A percentile compares a stretch with the other conserved stretches of the same genome.
These are phyloP conservation scores for Phrynosoma blainvillii DNA, from an alignment of 2,113 vertebrate genomes.

Conservation along the genomic window DNA sequence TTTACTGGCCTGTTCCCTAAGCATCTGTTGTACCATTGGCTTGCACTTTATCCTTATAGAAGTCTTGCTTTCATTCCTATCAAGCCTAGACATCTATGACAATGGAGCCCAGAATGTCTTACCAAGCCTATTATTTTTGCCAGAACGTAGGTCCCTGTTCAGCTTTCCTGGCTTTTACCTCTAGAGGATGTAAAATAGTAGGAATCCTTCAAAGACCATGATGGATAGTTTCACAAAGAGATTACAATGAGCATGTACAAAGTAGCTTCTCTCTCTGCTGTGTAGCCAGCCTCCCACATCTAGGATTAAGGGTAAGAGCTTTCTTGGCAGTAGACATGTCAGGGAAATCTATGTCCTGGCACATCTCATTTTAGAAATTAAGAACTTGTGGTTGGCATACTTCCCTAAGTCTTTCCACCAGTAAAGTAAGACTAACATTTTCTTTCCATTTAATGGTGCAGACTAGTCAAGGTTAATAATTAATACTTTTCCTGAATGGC, in stretches of 20 bases:
- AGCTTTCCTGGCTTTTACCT: neutral
- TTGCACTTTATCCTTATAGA: neutral
- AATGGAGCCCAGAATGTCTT: neutral
- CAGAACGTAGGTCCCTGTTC: neutral
- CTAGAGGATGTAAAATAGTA: conserved; percentile 11
- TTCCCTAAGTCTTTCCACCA: neutral
- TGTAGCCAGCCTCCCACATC: neutral
- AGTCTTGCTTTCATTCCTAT: neutral
- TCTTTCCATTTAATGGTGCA: neutral
- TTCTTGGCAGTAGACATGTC: conserved; percentile 7
- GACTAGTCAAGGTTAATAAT: neutral
- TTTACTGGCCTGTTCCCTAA: neutral
- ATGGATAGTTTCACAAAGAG: neutral
- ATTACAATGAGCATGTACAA: conserved; percentile 4
- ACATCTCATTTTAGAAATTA: neutral
- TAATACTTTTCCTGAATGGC: conserved; percentile 35
- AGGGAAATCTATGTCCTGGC: neutral
- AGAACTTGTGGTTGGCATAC: neutral
- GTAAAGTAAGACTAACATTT: neutral
- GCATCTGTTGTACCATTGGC: neutral
- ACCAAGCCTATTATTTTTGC: neutral
- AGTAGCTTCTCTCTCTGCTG: neutral
- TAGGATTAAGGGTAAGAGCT: conserved; percentile 15
- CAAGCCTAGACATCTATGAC: neutral
- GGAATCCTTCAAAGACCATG: neutral